These are phyloP conservation scores for Melanaphis sacchari DNA, from an alignment of 1,140 invertebrate species.

Conservation along the genomic window DNA sequence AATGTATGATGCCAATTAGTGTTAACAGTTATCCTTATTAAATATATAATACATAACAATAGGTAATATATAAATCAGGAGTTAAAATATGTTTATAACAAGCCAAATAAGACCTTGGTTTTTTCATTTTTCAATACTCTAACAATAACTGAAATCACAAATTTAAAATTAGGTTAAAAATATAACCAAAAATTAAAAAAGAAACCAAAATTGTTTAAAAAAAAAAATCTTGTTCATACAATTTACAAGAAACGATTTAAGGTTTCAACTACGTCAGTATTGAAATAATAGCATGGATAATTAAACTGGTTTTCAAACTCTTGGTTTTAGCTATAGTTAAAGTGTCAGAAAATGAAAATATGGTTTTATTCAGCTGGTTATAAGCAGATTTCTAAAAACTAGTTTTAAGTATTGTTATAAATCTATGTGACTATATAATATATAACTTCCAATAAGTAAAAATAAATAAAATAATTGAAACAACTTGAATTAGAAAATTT, in stretches of 20 bases:
- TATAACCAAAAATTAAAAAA: background rate
- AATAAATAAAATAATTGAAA: background rate
- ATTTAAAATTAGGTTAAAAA: background rate
- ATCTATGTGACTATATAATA: too few relatives aligned
- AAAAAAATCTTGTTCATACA: background rate
- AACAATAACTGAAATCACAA: background rate
- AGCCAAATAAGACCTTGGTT: background rate
- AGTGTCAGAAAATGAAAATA: background rate
- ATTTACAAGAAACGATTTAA: background rate
- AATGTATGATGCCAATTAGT: background rate
- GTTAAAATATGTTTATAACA: background rate
- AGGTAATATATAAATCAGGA: background rate
- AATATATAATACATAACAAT: background rate
- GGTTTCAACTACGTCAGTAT: background rate
- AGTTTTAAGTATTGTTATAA: background rate
- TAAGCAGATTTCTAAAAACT: background rate
- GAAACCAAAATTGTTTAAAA: background rate
- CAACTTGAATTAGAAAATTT: background rate
- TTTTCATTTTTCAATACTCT: background rate
- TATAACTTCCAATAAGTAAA: background rate
- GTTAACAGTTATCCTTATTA: background rate
- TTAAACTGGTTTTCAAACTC: background rate
- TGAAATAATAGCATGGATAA: background rate
- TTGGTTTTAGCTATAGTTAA: background rate
- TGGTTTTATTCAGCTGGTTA: background rate